Percentiles rank a stretch among this genome's conserved stretches.
Conservation (phyloP, 92 coral and sea anemone genomes). For the Meandrina meandrites region DNA sequence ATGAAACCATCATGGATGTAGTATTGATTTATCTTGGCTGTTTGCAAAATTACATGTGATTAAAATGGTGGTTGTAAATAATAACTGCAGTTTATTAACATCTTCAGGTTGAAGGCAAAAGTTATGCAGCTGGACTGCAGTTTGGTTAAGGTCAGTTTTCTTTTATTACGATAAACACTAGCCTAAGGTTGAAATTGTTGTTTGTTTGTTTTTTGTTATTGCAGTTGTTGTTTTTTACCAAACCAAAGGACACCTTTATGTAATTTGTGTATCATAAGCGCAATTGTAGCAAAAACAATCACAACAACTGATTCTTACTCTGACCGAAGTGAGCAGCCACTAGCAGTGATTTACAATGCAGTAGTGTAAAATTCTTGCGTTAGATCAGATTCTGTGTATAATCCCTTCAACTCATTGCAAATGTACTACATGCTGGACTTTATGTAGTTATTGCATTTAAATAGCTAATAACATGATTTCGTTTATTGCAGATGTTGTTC, state of each 20-base stretch:
- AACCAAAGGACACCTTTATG: no score
- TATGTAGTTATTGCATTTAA: background rate
- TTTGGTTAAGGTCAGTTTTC: constrained; percentile 75
- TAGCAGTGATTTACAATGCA: no score
- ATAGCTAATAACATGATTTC: background rate
- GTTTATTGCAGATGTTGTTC: constrained; percentile 76
- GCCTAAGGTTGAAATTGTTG: no score
- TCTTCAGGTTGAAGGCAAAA: constrained; percentile 86
- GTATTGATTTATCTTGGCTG: no score
- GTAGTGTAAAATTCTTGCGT: background rate
- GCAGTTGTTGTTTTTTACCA: no score
- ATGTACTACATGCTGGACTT: background rate
- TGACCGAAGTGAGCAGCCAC: background rate
- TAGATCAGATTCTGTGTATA: background rate
- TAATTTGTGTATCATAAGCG: background rate
- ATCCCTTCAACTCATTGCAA: background rate
- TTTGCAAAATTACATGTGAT: no score
- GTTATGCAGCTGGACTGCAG: constrained; percentile 90
- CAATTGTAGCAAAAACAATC: background rate
- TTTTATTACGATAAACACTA: background rate
- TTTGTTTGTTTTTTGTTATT: no score
- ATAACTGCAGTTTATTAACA: background rate
- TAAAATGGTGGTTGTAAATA: background rate
- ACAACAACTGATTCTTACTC: background rate
- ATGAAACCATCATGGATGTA: no score